Percentiles rank a stretch among this genome's conserved stretches.
phyloP scores from a whole-genome alignment of 2,113 vertebrate species.

The Grallaria varia region DNA sequence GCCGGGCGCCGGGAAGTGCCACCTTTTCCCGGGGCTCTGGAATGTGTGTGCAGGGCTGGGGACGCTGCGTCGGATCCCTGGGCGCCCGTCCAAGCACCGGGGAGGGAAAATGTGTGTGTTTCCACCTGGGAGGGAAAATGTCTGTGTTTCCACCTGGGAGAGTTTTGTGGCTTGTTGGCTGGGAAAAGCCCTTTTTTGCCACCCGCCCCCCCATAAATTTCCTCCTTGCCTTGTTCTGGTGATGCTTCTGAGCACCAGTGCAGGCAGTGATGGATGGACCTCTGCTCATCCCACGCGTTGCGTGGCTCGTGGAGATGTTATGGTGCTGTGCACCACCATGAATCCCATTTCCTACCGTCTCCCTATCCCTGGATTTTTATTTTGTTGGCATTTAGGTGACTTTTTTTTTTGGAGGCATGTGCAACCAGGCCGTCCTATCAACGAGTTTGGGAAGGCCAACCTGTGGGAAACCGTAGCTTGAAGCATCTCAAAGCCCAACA shows the following conservation, averaged over 20 bases:
- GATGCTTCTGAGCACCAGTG: background rate
- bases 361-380: background rate
- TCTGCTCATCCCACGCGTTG: accelerated
- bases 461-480: background rate
- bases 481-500: background rate
- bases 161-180: background rate
- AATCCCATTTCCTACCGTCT: background rate
- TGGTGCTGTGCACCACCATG: background rate
- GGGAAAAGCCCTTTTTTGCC: background rate
- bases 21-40: background rate
- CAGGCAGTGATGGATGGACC: accelerated
- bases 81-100: background rate
- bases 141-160: background rate
- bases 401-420: background rate
- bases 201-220: background rate
- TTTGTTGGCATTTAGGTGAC: background rate
- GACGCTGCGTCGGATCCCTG: background rate
- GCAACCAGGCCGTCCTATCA: background rate
- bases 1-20: background rate
- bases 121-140: accelerated
- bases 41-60: background rate
- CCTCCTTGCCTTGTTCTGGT: background rate
- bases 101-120: accelerated
- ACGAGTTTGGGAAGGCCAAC: background rate
- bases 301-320: accelerated